Evolutionary conservation across 2,113 vertebrate genomes (phyloP), one percentile per base, ranked within the genome.

Genomic region (Phaethornis superciliosus): DNA sequence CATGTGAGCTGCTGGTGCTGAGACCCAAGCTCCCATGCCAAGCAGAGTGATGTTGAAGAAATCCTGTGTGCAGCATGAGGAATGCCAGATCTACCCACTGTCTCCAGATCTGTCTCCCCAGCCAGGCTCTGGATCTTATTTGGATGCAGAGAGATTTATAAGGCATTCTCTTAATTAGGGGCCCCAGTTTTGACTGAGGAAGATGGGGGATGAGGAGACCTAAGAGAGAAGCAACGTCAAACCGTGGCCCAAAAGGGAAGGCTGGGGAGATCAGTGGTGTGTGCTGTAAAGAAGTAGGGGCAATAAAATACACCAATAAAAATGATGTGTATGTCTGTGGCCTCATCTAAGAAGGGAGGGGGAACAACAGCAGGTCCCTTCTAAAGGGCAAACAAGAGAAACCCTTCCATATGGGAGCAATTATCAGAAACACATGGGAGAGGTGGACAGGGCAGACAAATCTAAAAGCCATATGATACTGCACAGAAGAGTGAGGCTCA

Each of bases 371-470:
- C 81, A n/a, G 90, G 90, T 70, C 54, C 26, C 65, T 85, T 94
- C 90, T 81, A 58, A 49, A 67, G 89, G 89, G 85, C 79, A 91
- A 92, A 85, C 42, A 72, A 88, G 94, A 93, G 91, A 81, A 94
- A 70, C 54, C 83, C 46, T 19, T 84, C 82, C 96, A 94, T 88
- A 5, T 96, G 96, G 18, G 75, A 95, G 78, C 82, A 80, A 96
- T 97, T 96, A 97, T 84, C 49, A 18, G 75, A 96, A 96, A 96
- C 93, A 85, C 78, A 95, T 96, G 91, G 83, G 87, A 96, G 89
- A 94, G 83, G 94, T 95, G 92, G 95, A 94, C 90, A 94, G 90
- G 67, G 85, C 95, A 92, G 85, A 88, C 76, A 74, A 90, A 94
- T 46, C 85, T 32, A 3, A 96, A 93, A 96, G 65, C 95, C 86